Evolutionary conservation across 2,888 invertebrate genomes (phyloP), one percentile per base, ranked within the genome.

Genomic region (Timema cristinae): DNA sequence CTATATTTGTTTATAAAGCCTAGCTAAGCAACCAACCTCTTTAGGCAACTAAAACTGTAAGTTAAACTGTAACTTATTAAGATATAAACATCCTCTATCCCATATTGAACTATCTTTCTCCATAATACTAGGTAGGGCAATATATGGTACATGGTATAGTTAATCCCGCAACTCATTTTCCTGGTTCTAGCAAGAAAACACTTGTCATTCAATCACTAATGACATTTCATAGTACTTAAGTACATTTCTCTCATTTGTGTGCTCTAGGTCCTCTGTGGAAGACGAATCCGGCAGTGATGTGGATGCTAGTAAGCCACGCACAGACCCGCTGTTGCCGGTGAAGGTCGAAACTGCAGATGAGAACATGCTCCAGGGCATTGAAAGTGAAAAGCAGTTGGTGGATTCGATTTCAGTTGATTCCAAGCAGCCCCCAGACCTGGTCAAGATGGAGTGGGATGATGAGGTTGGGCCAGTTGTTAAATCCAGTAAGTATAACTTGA

Each of bases 361-460:
- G 15, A 71, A 73, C 9, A 72, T 70, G 4, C 47, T 61, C 7
- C 75, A 72, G 10, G 73, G 61, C 49, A 61, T 72, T n/a, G 75
- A 75, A 54, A 73, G 66, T 61, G 72, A 73, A 48, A 76, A 75
- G 59, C 73, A 73, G 69, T 61, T 72, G 15, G 73, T 75, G 15
- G 73, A 74, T 70, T 66, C 56, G 52, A 13, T 47, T 13, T 15
- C 56, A 69, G 72, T 32, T 32, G 32, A 32, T 32, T 32, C 32
- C 32, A 32, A 32, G 32, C 32, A 32, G 68, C 68, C 16, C 68
- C 68, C n/a, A 63, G 50, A 9, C 54, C 69, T 13, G 69, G 50
- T 16, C 63, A 61, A 50, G 69, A 63, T 7, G 8, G 32, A 52
- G 16, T 51, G 11, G 48, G 51, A 10, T 9, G 50, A 49, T 71